These are phyloP conservation scores for Rana temporaria DNA, from an alignment of 2,113 vertebrate species.

Conservation along the genomic window DNA sequence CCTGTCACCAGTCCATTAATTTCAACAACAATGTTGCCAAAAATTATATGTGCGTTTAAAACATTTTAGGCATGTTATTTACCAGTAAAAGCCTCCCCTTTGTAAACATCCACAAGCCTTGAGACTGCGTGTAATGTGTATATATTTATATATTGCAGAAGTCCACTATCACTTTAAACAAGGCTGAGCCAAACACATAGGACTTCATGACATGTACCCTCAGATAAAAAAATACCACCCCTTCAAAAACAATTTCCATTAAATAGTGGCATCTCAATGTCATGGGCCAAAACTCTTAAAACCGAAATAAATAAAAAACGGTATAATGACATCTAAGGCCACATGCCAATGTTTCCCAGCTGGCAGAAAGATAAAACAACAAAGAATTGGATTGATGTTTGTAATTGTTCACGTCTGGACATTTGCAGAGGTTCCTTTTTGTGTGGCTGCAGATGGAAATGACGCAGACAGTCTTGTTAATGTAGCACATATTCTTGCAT, in stretches of 20 bases:
- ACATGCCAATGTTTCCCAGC: constrained; percentile 20
- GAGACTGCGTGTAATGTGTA: too few relatives aligned
- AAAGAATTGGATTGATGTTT: constrained; percentile 61
- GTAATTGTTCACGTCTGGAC: constrained; percentile 67
- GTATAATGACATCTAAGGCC: neutral
- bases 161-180: too few relatives aligned
- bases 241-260: neutral
- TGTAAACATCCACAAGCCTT: too few relatives aligned
- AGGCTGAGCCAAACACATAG: too few relatives aligned
- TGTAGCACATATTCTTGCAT: constrained; percentile 80
- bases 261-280: neutral
- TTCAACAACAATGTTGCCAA: too few relatives aligned
- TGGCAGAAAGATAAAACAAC: constrained; percentile 61
- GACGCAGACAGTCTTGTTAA: constrained; percentile 79
- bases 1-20: too few relatives aligned
- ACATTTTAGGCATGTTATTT: too few relatives aligned
- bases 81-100: too few relatives aligned
- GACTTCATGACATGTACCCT: too few relatives aligned
- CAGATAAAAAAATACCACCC: too few relatives aligned
- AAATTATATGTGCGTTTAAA: too few relatives aligned
- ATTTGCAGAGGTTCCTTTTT: constrained; percentile 72
- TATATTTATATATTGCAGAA: too few relatives aligned
- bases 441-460: constrained; percentile 71
- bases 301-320: neutral
- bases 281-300: neutral